Conservation (phyloP, 2,113 vertebrate species). For the Bambusicola thoracicus region DNA sequence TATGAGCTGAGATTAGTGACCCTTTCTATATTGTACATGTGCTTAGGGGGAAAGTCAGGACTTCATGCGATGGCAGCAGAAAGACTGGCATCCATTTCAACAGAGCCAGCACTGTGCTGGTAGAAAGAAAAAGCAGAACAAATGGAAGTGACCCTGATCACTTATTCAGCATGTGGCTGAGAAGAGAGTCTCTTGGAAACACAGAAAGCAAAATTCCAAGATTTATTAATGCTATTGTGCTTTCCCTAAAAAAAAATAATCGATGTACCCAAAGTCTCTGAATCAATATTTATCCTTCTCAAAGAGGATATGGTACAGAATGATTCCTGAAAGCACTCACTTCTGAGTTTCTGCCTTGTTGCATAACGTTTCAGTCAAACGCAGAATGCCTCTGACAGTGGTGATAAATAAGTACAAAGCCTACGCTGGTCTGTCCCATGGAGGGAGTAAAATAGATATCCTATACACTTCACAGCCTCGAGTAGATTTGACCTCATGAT, state of each 20-base stretch:
- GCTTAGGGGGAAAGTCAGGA: conserved; percentile 6
- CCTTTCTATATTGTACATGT: conserved; percentile 4
- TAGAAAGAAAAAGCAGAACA: neutral
- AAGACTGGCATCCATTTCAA: conserved; percentile 3
- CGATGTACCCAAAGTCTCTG: conserved; percentile 14
- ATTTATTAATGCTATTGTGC: conserved; percentile 33
- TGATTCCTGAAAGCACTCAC: conserved; percentile 26
- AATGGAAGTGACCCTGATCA: neutral
- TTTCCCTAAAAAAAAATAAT: conserved; percentile 62
- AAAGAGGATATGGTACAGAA: conserved; percentile 10
- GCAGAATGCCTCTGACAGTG: neutral
- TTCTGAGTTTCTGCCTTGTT: conserved; percentile 37
- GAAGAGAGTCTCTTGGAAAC: neutral
- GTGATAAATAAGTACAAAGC: conserved; percentile 26
- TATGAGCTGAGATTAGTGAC: conserved; percentile 45
- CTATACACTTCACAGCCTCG: neutral
- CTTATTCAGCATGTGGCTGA: conserved; percentile 6
- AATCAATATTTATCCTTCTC: conserved; percentile 46
- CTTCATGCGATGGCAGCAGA: neutral
- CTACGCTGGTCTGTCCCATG: neutral
- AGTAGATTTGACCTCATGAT: conserved; percentile 50
- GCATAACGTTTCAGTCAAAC: conserved; percentile 40
- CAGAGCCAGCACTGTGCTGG: neutral
- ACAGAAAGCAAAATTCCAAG: conserved; percentile 28
- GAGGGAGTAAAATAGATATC: neutral